Percentiles rank a stretch among this genome's conserved stretches.
Evolutionary conservation across 2,797 vertebrate species (phyloP).

Genomic region (Ara ararauna): DNA sequence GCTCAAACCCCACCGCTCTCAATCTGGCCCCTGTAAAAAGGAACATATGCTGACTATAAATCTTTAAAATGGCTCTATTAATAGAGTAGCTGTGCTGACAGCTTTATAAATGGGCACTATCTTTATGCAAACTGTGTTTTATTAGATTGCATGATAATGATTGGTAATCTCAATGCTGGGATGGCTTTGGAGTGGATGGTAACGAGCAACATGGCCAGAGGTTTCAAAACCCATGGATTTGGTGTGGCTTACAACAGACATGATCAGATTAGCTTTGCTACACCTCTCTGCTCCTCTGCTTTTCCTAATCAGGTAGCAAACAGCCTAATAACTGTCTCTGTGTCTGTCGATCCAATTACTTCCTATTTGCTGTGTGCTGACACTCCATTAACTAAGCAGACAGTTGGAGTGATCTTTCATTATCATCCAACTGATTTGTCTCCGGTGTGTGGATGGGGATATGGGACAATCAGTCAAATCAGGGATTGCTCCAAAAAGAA

Average conservation of each 20-base stretch:
- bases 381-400: conserved; percentile 62
- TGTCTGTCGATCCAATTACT: conserved; percentile 77
- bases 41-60: conserved; percentile 77
- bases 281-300: conserved; percentile 62
- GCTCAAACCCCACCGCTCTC: conserved; percentile 65
- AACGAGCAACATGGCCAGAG: not conserved
- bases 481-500: not conserved
- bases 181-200: conserved; percentile 34
- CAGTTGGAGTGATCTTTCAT: conserved; percentile 72
- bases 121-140: conserved; percentile 75
- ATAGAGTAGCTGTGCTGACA: conserved; percentile 75
- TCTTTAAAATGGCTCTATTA: conserved; percentile 78
- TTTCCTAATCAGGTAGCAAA: conserved; percentile 69
- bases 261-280: conserved; percentile 63
- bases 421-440: conserved; percentile 50
- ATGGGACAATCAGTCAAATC: conserved; percentile 19
- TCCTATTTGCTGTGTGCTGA: conserved; percentile 71
- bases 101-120: conserved; percentile 77
- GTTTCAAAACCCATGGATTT: not conserved
- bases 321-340: conserved; percentile 68
- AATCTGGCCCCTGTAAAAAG: conserved; percentile 72
- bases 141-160: conserved; percentile 45
- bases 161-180: conserved; percentile 25
- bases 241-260: conserved; percentile 6
- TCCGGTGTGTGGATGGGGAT: not conserved